These are phyloP conservation scores for Ophion obscuratus DNA, from an alignment of 2,888 invertebrate species.

Conservation along the genomic window DNA sequence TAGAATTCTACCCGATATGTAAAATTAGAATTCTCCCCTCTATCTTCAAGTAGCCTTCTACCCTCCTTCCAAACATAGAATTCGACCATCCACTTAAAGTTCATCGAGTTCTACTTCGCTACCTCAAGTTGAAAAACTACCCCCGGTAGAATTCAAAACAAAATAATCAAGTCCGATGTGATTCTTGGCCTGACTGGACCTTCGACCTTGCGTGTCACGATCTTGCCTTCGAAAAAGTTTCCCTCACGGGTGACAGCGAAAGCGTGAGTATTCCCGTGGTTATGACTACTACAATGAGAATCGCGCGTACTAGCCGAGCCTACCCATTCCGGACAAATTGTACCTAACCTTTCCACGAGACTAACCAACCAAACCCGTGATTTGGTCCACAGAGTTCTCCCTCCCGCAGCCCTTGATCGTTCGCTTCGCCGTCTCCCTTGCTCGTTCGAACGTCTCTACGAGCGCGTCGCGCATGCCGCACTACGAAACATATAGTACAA, in stretches of 20 bases:
- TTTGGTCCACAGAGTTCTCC: neutral
- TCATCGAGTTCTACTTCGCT: too few species aligned
- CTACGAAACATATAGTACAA: too few species aligned
- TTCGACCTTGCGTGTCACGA: neutral
- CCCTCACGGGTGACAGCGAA: neutral
- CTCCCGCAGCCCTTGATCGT: neutral
- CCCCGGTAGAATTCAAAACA: neutral
- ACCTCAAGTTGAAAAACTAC: neutral
- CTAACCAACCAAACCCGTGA: conserved; percentile 26
- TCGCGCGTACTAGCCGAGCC: neutral
- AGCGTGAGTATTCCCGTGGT: neutral
- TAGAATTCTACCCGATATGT: too few species aligned
- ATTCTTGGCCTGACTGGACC: neutral
- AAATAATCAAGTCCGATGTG: neutral
- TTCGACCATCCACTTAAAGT: too few species aligned
- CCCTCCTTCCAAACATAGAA: too few species aligned
- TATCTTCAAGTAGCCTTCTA: too few species aligned
- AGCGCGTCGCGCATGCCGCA: neutral
- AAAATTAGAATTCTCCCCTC: too few species aligned
- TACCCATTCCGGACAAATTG: conserved; percentile 10
- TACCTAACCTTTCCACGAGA: neutral
- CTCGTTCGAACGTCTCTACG: neutral
- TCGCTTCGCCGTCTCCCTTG: neutral
- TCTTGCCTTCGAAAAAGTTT: neutral
- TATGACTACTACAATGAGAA: neutral